Evolutionary conservation across 1,140 invertebrate species (phyloP).

Genomic region (Oedothorax gibbosus): DNA sequence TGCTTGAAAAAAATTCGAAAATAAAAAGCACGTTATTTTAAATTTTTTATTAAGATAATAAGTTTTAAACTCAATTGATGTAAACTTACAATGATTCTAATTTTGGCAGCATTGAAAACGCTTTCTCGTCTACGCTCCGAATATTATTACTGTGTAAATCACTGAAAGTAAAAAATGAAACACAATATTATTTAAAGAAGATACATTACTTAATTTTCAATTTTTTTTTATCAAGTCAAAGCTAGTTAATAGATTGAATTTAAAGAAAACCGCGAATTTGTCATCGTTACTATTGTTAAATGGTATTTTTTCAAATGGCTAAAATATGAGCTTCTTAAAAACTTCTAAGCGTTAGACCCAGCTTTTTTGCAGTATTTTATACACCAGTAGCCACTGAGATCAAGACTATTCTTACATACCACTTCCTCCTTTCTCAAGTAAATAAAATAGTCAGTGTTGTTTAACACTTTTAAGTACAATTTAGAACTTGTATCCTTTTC

Average conservation of each 20-base stretch:
- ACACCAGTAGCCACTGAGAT: no score
- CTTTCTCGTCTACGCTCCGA: constrained; percentile 28
- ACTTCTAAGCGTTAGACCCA: no score
- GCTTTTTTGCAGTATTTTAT: no score
- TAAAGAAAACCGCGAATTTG: not conserved
- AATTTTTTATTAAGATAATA: not conserved
- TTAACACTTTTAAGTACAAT: no score
- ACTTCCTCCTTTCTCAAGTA: no score
- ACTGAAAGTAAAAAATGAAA: constrained; percentile 11
- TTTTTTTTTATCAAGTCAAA: not conserved
- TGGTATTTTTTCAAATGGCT: no score
- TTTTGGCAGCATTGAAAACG: constrained; percentile 39
- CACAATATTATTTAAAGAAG: not conserved
- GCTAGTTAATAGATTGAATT: not conserved
- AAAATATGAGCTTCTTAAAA: no score
- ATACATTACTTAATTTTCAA: not conserved
- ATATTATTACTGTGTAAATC: constrained; percentile 58
- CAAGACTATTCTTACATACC: no score
- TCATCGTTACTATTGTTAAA: no score
- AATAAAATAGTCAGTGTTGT: no score
- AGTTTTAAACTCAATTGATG: not conserved
- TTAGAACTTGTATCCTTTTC: no score
- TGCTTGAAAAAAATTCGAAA: not conserved
- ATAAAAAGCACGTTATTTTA: not conserved
- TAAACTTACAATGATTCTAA: constrained; percentile 60